Percentiles rank a stretch among this genome's conserved stretches.
These are phyloP conservation scores for Drosophila bipectinata DNA, from an alignment of 1,140 invertebrate species.

Conservation along the genomic window DNA sequence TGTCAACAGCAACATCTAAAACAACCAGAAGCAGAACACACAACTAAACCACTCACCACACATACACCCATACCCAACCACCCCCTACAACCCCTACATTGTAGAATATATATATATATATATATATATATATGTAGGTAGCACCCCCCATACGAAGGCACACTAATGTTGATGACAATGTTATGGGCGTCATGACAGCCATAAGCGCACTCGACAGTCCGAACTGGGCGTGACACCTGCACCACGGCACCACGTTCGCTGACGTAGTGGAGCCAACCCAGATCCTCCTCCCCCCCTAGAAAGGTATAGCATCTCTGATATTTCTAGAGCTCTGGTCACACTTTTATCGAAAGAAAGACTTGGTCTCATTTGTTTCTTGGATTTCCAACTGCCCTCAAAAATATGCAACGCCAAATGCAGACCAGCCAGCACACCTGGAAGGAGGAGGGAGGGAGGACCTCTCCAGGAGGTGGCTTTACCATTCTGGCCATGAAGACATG, in stretches of 20 bases:
- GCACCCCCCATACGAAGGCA: conserved; percentile 14
- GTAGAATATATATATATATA: not conserved
- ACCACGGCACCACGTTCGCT: conserved; percentile 35
- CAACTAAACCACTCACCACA: conserved; percentile 38
- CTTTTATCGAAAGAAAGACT: not conserved
- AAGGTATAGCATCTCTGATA: too few species aligned
- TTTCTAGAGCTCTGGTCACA: too few species aligned
- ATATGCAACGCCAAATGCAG: conserved; percentile 47
- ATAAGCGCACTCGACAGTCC: conserved; percentile 79
- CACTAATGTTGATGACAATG: conserved; percentile 83
- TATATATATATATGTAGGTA: not conserved
- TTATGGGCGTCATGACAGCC: conserved; percentile 82
- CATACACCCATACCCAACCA: not conserved
- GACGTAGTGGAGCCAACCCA: conserved; percentile 21
- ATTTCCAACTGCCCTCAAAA: conserved; percentile 27
- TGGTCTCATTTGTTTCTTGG: conserved; percentile 1
- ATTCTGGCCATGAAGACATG: conserved; percentile 45
- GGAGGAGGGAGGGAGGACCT: not conserved
- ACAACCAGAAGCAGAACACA: conserved; percentile 23
- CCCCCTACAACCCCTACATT: not conserved
- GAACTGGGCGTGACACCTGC: conserved; percentile 60
- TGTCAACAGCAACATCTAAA: conserved; percentile 64
- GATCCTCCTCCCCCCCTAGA: not conserved
- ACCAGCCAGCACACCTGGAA: conserved; percentile 13
- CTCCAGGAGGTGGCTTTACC: conserved; percentile 1